phyloP scores from a whole-genome alignment of 2,113 vertebrate species.

The Neopipo cinnamomea region DNA sequence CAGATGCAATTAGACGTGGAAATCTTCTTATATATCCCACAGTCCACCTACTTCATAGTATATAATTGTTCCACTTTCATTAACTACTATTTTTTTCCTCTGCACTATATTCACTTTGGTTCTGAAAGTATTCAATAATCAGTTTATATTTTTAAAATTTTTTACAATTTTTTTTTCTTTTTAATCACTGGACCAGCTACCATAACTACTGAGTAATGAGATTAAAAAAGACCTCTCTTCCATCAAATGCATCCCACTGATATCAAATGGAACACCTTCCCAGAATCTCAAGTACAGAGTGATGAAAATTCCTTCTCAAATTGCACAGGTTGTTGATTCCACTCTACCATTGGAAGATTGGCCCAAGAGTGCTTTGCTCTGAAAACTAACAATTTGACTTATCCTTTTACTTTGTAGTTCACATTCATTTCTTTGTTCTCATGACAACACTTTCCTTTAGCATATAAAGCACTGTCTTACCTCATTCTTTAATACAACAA shows the following conservation, averaged over 20 bases:
- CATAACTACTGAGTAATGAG: neutral
- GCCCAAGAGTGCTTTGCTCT: neutral
- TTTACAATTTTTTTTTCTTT: neutral
- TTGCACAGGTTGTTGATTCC: neutral
- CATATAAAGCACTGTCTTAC: neutral
- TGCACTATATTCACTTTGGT: neutral
- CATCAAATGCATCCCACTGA: neutral
- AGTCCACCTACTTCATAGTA: neutral
- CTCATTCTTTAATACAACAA: neutral
- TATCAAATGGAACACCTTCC: neutral
- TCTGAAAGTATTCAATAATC: neutral
- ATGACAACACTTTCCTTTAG: neutral
- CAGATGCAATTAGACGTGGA: neutral
- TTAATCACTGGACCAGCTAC: neutral
- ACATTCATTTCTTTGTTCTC: neutral
- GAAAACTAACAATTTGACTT: neutral
- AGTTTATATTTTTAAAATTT: neutral
- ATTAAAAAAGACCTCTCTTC: neutral
- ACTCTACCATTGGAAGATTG: neutral
- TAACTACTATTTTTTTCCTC: neutral
- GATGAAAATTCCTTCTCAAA: neutral
- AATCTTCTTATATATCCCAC: neutral
- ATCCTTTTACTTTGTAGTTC: neutral
- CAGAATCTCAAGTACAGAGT: neutral
- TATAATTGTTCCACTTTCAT: neutral